Evolutionary conservation across 2,888 invertebrate genomes (phyloP).

Genomic region (Ochropacha duplaris): DNA sequence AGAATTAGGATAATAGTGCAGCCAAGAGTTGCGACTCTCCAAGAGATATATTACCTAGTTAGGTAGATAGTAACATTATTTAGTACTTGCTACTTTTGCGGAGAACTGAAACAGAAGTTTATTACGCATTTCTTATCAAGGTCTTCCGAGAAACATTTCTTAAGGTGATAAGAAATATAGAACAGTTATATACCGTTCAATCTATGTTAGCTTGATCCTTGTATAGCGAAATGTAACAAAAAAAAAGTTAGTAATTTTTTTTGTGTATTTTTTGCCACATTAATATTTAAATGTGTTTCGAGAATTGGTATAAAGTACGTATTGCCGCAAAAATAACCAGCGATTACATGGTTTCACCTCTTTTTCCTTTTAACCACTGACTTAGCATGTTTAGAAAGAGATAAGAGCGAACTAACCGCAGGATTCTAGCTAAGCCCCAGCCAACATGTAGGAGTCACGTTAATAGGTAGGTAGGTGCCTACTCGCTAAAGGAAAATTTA

Average conservation of each 20-base stretch:
- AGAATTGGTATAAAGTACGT: not conserved
- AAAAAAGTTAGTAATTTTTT: not conserved
- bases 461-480: too few relatives aligned
- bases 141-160: not conserved
- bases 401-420: not conserved
- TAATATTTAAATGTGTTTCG: not conserved
- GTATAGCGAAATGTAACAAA: not conserved
- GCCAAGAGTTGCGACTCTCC: too few relatives aligned
- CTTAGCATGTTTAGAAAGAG: not conserved
- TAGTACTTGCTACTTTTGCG: too few relatives aligned
- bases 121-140: not conserved
- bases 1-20: too few relatives aligned
- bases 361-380: constrained; percentile 3
- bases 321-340: not conserved
- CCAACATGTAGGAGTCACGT: not conserved
- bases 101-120: not conserved
- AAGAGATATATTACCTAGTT: too few relatives aligned
- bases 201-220: not conserved
- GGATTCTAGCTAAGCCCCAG: constrained; percentile 1
- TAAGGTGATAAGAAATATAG: not conserved
- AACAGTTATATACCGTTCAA: not conserved
- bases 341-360: not conserved
- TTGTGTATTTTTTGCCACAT: too few relatives aligned
- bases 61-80: too few relatives aligned
- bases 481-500: not conserved